Evolutionary conservation across 2,113 vertebrate species (phyloP).

Genomic region (Petromus typicus): DNA sequence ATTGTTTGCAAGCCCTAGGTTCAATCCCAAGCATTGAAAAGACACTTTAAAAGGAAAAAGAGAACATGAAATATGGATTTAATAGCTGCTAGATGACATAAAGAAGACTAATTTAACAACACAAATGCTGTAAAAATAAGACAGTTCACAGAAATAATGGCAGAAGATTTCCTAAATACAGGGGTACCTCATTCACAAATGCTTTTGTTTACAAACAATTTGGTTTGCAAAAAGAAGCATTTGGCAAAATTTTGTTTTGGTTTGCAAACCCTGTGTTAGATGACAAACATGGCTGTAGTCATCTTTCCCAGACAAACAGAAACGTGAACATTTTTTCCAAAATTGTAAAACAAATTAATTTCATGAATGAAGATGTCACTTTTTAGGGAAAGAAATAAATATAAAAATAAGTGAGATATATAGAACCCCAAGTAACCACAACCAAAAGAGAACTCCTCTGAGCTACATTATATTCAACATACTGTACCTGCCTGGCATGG

Average conservation of each 20-base stretch:
- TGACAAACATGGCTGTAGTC: neutral
- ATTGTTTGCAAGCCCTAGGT: neutral
- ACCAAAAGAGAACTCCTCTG: neutral
- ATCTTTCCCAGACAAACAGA: no score
- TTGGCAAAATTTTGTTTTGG: neutral
- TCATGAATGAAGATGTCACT: neutral
- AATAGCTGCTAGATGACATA: neutral
- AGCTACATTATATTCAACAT: neutral
- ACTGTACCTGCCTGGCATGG: neutral
- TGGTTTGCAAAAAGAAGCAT: neutral
- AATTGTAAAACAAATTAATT: neutral
- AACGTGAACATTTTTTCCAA: neutral
- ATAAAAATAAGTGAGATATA: neutral
- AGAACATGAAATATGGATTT: neutral
- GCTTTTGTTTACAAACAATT: neutral
- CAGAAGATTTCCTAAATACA: neutral
- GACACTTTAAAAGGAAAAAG: neutral
- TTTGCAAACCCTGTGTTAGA: neutral
- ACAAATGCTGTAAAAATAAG: neutral
- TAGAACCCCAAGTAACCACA: neutral
- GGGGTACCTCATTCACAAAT: neutral
- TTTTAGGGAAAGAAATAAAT: neutral
- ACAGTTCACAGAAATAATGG: neutral
- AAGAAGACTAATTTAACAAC: neutral
- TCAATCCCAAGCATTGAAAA: neutral